Conservation (phyloP, 1,140 invertebrate genomes). For the Philopotamus ludificatus region DNA sequence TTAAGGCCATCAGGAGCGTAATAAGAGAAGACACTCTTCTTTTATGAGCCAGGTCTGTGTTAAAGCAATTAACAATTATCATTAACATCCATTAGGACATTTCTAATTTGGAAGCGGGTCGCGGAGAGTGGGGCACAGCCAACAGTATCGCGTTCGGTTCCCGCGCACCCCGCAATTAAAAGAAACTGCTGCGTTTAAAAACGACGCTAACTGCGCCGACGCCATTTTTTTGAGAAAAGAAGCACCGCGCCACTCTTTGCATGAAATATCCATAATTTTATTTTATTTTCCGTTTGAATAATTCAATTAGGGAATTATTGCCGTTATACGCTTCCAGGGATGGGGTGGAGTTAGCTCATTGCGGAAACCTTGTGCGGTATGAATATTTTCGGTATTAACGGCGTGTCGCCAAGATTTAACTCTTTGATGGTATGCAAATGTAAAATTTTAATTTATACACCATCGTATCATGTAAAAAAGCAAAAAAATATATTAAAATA, state of each 20-base stretch:
- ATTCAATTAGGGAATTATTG: not conserved
- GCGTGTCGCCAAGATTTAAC: too few species aligned
- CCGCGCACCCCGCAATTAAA: constrained; percentile 14
- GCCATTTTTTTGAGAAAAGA: not conserved
- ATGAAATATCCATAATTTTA: not conserved
- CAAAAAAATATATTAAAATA: too few species aligned
- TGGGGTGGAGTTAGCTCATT: too few species aligned
- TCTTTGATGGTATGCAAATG: too few species aligned
- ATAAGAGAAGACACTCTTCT: constrained; percentile 39
- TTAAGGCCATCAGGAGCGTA: constrained; percentile 36
- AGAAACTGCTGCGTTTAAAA: constrained; percentile 26
- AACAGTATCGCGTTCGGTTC: constrained; percentile 7
- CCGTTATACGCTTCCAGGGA: not conserved
- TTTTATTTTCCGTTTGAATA: not conserved
- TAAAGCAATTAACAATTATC: constrained; percentile 38
- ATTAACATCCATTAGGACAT: constrained; percentile 39
- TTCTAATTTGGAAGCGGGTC: constrained; percentile 14
- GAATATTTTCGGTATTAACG: too few species aligned
- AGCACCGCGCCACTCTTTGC: not conserved
- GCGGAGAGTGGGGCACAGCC: not conserved
- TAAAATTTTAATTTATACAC: too few species aligned
- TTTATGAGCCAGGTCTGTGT: constrained; percentile 32
- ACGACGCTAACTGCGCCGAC: not conserved
- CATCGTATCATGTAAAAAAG: too few species aligned
- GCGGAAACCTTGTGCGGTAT: too few species aligned